phyloP scores from a whole-genome alignment of 2,113 vertebrate species.

The Apus apus region DNA sequence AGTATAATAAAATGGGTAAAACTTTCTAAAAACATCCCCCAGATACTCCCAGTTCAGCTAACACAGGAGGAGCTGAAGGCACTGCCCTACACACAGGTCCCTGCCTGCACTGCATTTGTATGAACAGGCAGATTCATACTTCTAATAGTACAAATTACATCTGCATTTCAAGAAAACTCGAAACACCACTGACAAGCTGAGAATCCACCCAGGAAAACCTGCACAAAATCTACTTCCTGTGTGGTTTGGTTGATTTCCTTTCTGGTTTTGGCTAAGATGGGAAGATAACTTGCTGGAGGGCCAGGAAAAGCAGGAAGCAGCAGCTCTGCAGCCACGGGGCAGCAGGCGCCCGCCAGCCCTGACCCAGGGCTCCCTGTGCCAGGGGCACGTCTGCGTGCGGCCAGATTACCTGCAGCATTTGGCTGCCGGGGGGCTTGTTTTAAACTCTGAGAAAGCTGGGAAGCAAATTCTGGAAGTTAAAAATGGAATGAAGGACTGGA shows the following conservation, averaged over 20 bases:
- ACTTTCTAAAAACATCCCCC: neutral
- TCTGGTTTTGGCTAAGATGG: neutral
- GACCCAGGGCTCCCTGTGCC: neutral
- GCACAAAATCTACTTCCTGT: neutral
- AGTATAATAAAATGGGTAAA: neutral
- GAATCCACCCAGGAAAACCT: neutral
- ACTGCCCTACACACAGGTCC: neutral
- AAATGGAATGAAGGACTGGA: neutral
- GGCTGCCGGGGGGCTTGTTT: neutral
- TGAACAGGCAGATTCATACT: neutral
- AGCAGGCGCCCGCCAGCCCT: neutral
- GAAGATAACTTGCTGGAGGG: neutral
- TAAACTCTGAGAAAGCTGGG: neutral
- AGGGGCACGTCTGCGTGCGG: neutral
- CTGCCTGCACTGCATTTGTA: neutral
- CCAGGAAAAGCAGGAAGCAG: neutral
- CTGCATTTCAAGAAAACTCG: neutral
- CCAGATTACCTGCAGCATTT: neutral
- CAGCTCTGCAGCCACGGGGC: fast-evolving
- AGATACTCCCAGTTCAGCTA: neutral
- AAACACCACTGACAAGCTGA: neutral
- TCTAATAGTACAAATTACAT: neutral
- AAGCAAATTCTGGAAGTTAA: neutral
- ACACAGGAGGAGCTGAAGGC: fast-evolving
- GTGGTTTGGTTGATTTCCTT: neutral